Evolutionary conservation across 2,113 vertebrate genomes (phyloP), one percentile per base, ranked within the genome.

Genomic region (Naja naja): DNA sequence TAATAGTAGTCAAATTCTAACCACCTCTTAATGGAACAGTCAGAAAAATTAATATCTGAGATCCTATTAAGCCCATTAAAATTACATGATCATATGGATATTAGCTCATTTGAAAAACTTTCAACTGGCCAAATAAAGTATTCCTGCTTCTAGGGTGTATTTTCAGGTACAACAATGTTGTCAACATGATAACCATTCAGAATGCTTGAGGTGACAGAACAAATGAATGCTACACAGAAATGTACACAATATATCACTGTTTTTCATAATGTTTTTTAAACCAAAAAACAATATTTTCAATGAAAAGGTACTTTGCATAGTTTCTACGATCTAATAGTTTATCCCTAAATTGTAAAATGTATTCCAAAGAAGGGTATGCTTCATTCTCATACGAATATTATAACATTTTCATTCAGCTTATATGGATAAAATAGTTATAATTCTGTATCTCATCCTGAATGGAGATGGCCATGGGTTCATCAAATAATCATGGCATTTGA

Each of bases 1-100:
- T 96, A 94, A 95, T 96, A 87, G 94, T 56, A 94, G 16, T 94
- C 93, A 94, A 96, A 90, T 93, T 95, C 95, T 95, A 95, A 95
- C 93, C 90, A 92, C 89, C 74, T 93, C 93, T n/a, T 94, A 94
- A 94, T 88, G 91, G 94, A 95, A 94, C 87, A 85, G 93, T 93
- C 55, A 81, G 94, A 96, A 95, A 95, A 96, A 96, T 95, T 95
- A 89, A 92, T 69, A 88, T 45, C 39, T 92, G 93, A 95, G 95
- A 93, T 74, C 88, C 93, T 89, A 97, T 96, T 95, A 94, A 96
- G 96, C 95, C 94, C 94, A 87, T 91, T 54, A 95, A 94, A 96
- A 96, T 93, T 94, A 96, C 94, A 93, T 94, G 90, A 58, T 74
- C 25, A 94, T 90, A 95, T 95, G 95, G 54, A 25, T 95, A 96